These are phyloP conservation scores for Sylvicapra grimmia DNA, from an alignment of 2,113 vertebrate genomes.

Conservation along the genomic window DNA sequence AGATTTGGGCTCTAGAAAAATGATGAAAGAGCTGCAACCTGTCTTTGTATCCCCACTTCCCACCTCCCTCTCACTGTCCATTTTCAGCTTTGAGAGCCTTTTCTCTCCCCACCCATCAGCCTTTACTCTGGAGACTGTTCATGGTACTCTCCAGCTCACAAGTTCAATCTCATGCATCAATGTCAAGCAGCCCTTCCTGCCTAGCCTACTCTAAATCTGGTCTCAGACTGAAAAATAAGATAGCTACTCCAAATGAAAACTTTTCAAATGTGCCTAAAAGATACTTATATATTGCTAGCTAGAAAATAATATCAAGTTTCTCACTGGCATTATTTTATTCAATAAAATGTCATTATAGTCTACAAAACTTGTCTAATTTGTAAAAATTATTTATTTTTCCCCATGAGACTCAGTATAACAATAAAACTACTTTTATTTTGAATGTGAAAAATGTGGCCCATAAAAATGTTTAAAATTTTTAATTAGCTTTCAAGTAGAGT, in stretches of 20 bases:
- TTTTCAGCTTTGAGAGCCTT: background rate
- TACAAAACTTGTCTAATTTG: background rate
- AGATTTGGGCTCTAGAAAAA: background rate
- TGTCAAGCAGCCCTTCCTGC: background rate
- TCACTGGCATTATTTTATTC: background rate
- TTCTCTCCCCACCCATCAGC: too few relatives aligned
- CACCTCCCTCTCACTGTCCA: background rate
- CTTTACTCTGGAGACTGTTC: background rate
- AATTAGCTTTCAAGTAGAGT: background rate
- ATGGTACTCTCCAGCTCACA: background rate
- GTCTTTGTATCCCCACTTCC: background rate
- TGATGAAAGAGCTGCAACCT: background rate
- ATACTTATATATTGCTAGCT: background rate
- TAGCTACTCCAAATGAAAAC: background rate
- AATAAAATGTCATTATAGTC: background rate
- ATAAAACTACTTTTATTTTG: background rate
- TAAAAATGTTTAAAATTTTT: background rate
- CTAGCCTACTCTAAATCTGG: background rate
- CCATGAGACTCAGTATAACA: background rate
- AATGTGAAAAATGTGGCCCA: background rate
- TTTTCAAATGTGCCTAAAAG: background rate
- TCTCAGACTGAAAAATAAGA: background rate
- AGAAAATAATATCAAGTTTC: background rate
- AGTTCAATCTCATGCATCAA: background rate
- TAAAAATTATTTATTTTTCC: background rate